A percentile compares a stretch with the other conserved stretches of the same genome.
Evolutionary conservation across 2,888 invertebrate species (phyloP).

Genomic region (Antheraea assamensis): DNA sequence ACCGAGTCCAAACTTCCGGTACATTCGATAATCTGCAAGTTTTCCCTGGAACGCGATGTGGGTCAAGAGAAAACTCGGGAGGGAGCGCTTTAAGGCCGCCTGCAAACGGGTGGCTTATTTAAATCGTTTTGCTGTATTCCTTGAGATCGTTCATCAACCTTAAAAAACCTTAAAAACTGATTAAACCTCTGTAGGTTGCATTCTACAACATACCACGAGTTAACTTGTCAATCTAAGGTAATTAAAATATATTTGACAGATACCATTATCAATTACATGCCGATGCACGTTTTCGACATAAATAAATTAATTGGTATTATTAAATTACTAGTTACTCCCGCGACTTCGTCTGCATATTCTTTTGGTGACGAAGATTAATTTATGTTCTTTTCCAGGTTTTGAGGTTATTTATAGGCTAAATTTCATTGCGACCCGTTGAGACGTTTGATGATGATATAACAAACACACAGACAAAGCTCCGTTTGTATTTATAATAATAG

Average conservation of each 20-base stretch:
- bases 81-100: slow-evolving; percentile 39
- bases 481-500: not conserved
- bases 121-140: slow-evolving; percentile 11
- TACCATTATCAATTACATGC: too few species aligned
- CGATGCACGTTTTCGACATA: too few species aligned
- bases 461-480: not conserved
- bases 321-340: not conserved
- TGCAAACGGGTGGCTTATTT: slow-evolving; percentile 30
- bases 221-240: too few species aligned
- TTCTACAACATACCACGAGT: too few species aligned
- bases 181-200: too few species aligned
- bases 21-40: slow-evolving; percentile 71
- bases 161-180: not conserved
- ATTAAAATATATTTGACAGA: too few species aligned
- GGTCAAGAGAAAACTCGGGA: slow-evolving; percentile 63
- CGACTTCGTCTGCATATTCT: not conserved
- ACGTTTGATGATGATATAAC: not conserved
- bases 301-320: too few species aligned
- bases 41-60: slow-evolving; percentile 57
- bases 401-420: not conserved
- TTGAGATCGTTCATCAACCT: not conserved
- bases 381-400: not conserved
- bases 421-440: not conserved
- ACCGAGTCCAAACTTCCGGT: slow-evolving; percentile 27
- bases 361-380: not conserved